phyloP scores from a whole-genome alignment of 2,888 invertebrate genomes.

The Drosophila koepferae region DNA sequence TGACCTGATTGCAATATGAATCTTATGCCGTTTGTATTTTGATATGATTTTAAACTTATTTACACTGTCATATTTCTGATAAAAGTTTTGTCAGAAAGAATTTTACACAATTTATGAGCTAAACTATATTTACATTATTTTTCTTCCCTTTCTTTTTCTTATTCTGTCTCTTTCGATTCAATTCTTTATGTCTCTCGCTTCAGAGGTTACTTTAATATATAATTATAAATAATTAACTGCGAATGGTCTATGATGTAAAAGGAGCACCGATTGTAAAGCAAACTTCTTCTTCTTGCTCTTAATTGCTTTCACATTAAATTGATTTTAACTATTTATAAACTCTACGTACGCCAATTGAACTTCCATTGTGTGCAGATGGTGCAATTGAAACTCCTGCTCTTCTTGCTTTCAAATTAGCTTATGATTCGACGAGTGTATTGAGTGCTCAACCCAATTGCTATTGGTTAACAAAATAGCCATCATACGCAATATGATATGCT shows the following conservation, averaged over 20 bases:
- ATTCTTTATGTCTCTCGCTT: neutral
- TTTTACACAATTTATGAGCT: too few relatives aligned
- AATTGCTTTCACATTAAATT: constrained; percentile 2
- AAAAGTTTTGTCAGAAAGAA: too few relatives aligned
- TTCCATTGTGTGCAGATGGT: neutral
- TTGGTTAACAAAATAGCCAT: neutral
- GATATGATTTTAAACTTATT: neutral
- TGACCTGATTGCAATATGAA: neutral
- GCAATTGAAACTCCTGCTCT: neutral
- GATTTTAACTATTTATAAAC: constrained; percentile 37
- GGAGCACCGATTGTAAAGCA: neutral
- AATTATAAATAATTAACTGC: neutral
- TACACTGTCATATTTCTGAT: neutral
- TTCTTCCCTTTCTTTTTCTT: neutral
- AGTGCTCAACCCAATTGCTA: constrained; percentile 6
- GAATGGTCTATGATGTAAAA: neutral
- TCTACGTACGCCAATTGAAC: constrained; percentile 10
- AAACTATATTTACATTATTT: too few relatives aligned
- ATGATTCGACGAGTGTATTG: constrained; percentile 16
- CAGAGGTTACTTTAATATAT: neutral
- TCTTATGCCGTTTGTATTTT: neutral
- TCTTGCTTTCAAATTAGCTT: constrained; percentile 13
- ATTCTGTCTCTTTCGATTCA: too few relatives aligned
- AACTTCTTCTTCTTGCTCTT: neutral
- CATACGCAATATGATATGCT: constrained; percentile 1